Conservation (phyloP, 1,140 invertebrate genomes). For the Teleopsis dalmanni region DNA sequence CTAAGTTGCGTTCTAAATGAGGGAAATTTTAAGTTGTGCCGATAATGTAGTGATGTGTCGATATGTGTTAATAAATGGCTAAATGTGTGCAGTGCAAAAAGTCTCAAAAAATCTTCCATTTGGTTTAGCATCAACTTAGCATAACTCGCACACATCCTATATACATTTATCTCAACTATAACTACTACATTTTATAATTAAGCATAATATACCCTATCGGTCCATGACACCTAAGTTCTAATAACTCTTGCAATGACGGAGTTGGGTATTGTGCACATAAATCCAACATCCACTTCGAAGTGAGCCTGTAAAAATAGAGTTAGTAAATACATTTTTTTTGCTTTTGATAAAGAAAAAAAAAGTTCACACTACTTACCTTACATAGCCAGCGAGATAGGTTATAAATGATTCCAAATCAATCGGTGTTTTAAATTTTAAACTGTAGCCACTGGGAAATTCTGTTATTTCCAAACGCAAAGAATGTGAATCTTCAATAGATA, state of each 20-base stretch:
- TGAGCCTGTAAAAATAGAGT: slow-evolving; percentile 51
- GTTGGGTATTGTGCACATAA: slow-evolving; percentile 71
- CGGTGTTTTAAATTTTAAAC: slow-evolving; percentile 26
- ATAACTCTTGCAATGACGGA: slow-evolving; percentile 66
- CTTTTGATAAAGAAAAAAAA: not conserved
- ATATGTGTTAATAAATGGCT: too few species aligned
- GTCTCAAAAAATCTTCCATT: too few species aligned
- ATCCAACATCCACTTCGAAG: slow-evolving; percentile 84
- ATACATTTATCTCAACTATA: too few species aligned
- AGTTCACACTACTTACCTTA: slow-evolving; percentile 46
- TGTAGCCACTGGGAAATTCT: slow-evolving; percentile 30
- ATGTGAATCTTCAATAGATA: too few species aligned
- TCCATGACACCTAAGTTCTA: slow-evolving; percentile 74
- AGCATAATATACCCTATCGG: slow-evolving; percentile 66
- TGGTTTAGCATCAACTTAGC: too few species aligned
- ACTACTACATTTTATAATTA: too few species aligned
- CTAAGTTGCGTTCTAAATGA: too few species aligned
- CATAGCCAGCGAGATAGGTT: slow-evolving; percentile 78
- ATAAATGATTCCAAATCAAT: slow-evolving; percentile 61
- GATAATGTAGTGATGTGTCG: too few species aligned
- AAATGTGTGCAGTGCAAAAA: too few species aligned
- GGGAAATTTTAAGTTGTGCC: too few species aligned
- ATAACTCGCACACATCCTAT: too few species aligned
- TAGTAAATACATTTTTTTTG: not conserved
- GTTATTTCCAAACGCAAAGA: slow-evolving; percentile 29